Evolutionary conservation across 2,113 vertebrate genomes (phyloP), one percentile per base, ranked within the genome.

Genomic region (Pelmatolapia mariae): DNA sequence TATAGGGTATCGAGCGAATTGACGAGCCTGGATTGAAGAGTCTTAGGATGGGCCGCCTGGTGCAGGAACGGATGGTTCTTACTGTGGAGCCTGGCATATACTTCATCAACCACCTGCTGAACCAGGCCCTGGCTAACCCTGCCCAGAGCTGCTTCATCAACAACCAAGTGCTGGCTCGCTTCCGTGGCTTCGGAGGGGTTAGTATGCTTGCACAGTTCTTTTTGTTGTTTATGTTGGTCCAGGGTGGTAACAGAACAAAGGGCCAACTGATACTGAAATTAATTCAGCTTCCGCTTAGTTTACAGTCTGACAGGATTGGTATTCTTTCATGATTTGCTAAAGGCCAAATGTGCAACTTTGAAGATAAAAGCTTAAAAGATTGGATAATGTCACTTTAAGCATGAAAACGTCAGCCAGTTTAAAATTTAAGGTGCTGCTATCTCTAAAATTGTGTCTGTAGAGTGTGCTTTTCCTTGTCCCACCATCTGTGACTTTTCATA

Each of bases 81-180:
- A 99, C 98, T 0, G 94, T 99, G 19, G 98, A 99, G 92, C 99
- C 99, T 0, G 98, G 98, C 79, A 98, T 99, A 86, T 99, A 99
- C 93, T 99, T 99, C 96, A 99, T 99, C 19, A 94, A 98, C 92
- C 97, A 94, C 89, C 96, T 99, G 12, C 95, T 99, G 95, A 97
- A 99, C 22, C 95, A 97, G 82, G 99, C 99, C 1, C 96, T 99
- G 84, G 93, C 76, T 0, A 92, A 98, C 80, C 96, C 97, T 0
- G 86, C 95, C 0, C 98, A 98, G 54, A 93, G 97, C 88, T 96
- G 96, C 93, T 99, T 99, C 97, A 96, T 99, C 94, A 94, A 98
- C 93, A 95, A 3, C 0, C 80, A 96, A 4, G 94, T 97, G 79
- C 97, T 99, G 86, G 94, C 89, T 82, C 97, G 97, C 45, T 99